Percentiles rank a stretch among this genome's conserved stretches.
phyloP scores from a whole-genome alignment of 92 coral and sea anemone genomes.

The Umimayanthus kanabou region DNA sequence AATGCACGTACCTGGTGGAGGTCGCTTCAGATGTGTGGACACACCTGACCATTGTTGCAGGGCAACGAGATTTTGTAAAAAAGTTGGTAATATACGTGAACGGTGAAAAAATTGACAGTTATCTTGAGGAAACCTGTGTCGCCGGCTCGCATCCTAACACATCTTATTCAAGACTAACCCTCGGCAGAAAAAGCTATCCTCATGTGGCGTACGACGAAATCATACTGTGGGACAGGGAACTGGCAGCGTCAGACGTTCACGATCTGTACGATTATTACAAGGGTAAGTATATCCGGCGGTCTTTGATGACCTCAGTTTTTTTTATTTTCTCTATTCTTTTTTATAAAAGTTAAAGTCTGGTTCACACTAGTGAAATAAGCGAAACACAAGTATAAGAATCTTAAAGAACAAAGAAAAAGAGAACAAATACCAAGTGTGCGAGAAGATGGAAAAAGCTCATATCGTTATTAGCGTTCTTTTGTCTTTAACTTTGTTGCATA shows the following conservation, averaged over 20 bases:
- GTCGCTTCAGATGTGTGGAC: not conserved
- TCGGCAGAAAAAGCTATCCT: conserved; percentile 9
- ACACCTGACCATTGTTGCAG: not conserved
- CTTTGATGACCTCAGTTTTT: not conserved
- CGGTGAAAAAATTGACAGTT: not conserved
- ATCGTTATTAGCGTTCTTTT: no score
- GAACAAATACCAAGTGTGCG: no score
- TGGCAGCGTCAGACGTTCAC: not conserved
- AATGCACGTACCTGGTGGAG: conserved; percentile 4
- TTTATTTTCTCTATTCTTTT: no score
- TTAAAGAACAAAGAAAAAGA: no score
- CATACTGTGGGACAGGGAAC: conserved; percentile 17
- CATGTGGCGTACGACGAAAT: conserved; percentile 25
- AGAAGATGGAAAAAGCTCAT: no score
- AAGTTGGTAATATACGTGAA: not conserved
- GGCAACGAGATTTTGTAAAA: not conserved
- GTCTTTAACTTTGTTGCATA: no score
- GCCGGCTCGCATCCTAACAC: not conserved
- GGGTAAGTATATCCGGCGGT: not conserved
- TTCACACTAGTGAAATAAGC: no score
- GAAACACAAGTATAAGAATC: no score
- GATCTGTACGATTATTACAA: conserved; percentile 25
- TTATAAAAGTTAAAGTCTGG: not conserved
- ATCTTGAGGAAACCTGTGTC: not conserved
- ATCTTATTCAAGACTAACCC: conserved; percentile 2